Conservation (phyloP, 2,888 invertebrate species). For the Himalopsyche japonica region DNA sequence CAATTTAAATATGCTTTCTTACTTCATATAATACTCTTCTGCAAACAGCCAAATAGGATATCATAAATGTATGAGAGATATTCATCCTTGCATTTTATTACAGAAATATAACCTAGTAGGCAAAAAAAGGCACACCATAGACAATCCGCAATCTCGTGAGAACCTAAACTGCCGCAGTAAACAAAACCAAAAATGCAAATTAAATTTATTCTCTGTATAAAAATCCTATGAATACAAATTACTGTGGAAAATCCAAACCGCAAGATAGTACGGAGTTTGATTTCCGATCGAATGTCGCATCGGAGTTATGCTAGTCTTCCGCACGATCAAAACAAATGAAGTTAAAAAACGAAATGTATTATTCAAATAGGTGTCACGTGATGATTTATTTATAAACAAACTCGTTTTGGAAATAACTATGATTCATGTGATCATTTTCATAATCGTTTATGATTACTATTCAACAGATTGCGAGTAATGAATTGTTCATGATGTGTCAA, state of each 20-base stretch:
- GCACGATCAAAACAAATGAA: not conserved
- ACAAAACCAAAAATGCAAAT: not conserved
- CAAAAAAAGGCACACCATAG: not conserved
- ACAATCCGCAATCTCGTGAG: not conserved
- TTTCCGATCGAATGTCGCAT: not conserved
- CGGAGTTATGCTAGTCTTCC: not conserved
- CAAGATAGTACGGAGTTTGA: not conserved
- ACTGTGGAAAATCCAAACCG: conserved; percentile 6
- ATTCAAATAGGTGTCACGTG: not conserved
- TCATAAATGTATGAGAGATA: not conserved
- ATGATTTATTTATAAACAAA: not conserved
- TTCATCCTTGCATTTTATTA: not conserved
- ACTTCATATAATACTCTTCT: not conserved
- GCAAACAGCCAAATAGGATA: not conserved
- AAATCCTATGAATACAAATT: conserved; percentile 10
- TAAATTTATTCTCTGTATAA: conserved; percentile 11
- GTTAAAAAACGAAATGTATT: not conserved
- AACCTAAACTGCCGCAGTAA: not conserved
- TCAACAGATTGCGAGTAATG: too few relatives aligned
- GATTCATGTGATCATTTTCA: not conserved
- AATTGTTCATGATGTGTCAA: too few relatives aligned
- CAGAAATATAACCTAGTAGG: not conserved
- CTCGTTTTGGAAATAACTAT: not conserved
- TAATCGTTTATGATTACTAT: too few relatives aligned
- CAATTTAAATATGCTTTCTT: too few relatives aligned